Conservation (phyloP, 2,888 invertebrate genomes). For the Standfussiana lucernea region DNA sequence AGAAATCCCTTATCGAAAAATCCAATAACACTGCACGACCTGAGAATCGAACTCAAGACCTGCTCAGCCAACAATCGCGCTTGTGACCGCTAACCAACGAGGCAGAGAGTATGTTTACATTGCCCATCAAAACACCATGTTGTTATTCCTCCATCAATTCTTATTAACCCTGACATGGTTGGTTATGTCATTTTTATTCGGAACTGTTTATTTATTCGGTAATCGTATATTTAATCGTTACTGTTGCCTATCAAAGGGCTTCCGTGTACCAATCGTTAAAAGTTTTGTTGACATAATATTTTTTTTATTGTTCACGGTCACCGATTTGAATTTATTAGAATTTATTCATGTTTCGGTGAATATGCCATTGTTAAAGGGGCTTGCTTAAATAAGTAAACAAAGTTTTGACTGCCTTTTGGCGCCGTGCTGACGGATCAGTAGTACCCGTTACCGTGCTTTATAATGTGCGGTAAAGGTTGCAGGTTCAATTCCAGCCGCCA, state of each 20-base stretch:
- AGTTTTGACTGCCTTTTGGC: constrained; percentile 2
- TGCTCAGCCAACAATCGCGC: not conserved
- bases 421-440: not conserved
- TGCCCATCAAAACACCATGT: not conserved
- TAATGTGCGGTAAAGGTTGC: not conserved
- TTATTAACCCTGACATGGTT: constrained; percentile 43
- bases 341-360: constrained; percentile 17
- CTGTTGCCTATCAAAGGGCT: constrained; percentile 27
- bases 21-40: not conserved
- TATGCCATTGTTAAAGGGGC: not conserved
- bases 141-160: constrained; percentile 18
- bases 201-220: constrained; percentile 47
- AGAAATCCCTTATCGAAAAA: not conserved
- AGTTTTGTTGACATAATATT: constrained; percentile 25
- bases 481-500: not conserved
- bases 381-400: constrained; percentile 17
- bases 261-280: constrained; percentile 42
- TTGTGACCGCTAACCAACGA: not conserved
- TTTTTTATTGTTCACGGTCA: constrained; percentile 39
- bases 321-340: constrained; percentile 11
- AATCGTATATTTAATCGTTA: constrained; percentile 15
- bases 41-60: not conserved
- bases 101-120: constrained; percentile 11
- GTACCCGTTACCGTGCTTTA: not conserved
- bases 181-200: constrained; percentile 53